phyloP scores from a whole-genome alignment of 2,888 invertebrate genomes.

The Caenorhabditis macrosperma region DNA sequence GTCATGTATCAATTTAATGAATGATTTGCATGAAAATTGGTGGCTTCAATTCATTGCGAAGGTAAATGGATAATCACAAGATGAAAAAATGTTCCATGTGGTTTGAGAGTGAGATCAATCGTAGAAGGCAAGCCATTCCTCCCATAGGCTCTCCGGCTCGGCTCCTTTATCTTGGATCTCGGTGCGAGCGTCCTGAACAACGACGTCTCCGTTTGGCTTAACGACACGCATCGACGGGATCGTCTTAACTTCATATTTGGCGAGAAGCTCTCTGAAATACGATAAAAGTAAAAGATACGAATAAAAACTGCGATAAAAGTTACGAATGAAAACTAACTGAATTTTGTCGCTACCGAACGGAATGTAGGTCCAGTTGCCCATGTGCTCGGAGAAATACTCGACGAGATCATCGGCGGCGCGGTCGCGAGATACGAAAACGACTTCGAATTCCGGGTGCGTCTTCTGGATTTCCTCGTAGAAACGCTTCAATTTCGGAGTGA shows the following conservation, averaged over 20 bases:
- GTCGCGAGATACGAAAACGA: conserved; percentile 78
- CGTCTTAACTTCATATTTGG: conserved; percentile 77
- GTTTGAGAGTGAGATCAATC: too few relatives aligned
- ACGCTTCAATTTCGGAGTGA: conserved; percentile 77
- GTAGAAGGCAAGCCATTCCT: conserved; percentile 67
- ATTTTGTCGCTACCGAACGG: conserved; percentile 75
- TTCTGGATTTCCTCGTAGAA: conserved; percentile 68
- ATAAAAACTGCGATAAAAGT: neutral
- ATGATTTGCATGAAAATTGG: too few relatives aligned
- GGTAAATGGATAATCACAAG: too few relatives aligned
- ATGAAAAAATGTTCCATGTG: too few relatives aligned
- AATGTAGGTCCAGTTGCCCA: conserved; percentile 76
- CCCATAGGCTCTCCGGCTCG: conserved; percentile 63
- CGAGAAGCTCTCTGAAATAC: conserved; percentile 63
- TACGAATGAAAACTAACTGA: conserved; percentile 61
- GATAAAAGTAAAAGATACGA: conserved; percentile 2
- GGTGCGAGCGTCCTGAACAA: conserved; percentile 81
- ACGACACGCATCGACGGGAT: conserved; percentile 82
- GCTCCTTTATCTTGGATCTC: conserved; percentile 80
- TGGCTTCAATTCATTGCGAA: too few relatives aligned
- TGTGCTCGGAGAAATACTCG: conserved; percentile 76
- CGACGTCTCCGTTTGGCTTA: conserved; percentile 81
- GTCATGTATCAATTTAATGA: too few relatives aligned
- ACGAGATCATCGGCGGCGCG: conserved; percentile 69
- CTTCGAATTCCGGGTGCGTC: conserved; percentile 76